Evolutionary conservation across 2,888 invertebrate genomes (phyloP).

Genomic region (Phoenoteleia sp.): DNA sequence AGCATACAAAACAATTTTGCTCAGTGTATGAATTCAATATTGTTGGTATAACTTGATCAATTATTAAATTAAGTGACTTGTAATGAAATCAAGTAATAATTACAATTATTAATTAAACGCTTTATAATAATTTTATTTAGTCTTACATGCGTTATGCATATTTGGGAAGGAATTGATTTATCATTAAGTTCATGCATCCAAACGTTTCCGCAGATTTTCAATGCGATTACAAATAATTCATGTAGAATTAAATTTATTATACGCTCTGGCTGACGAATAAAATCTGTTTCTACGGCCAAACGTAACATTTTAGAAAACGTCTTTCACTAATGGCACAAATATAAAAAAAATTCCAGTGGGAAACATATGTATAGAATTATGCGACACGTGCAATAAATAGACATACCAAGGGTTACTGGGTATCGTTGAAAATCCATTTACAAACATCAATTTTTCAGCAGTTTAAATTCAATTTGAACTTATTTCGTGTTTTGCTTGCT

Average conservation of each 20-base stretch:
- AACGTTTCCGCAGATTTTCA: too few species aligned
- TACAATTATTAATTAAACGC: too few species aligned
- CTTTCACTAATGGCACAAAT: conserved; percentile 35
- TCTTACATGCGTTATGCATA: too few species aligned
- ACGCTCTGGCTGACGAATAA: conserved; percentile 23
- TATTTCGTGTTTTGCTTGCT: conserved; percentile 11
- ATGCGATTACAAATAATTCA: conserved; percentile 16
- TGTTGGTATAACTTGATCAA: too few species aligned
- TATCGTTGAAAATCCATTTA: conserved; percentile 35
- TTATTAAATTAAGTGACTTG: too few species aligned
- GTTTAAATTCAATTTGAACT: conserved; percentile 34
- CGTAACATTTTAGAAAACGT: conserved; percentile 46
- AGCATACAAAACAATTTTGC: too few species aligned
- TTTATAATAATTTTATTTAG: too few species aligned
- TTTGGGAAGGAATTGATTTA: too few species aligned
- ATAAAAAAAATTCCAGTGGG: conserved; percentile 25
- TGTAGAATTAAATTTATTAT: conserved; percentile 36
- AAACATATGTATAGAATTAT: conserved; percentile 25
- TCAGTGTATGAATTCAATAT: too few species aligned
- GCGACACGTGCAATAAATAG: conserved; percentile 14
- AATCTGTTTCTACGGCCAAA: conserved; percentile 5
- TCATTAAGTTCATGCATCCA: too few species aligned
- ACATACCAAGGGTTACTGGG: conserved; percentile 4
- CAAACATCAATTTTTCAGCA: conserved; percentile 53
- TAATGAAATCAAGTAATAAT: too few species aligned